phyloP scores from a whole-genome alignment of 1,140 invertebrate species.

The Coenobita brevimanus region DNA sequence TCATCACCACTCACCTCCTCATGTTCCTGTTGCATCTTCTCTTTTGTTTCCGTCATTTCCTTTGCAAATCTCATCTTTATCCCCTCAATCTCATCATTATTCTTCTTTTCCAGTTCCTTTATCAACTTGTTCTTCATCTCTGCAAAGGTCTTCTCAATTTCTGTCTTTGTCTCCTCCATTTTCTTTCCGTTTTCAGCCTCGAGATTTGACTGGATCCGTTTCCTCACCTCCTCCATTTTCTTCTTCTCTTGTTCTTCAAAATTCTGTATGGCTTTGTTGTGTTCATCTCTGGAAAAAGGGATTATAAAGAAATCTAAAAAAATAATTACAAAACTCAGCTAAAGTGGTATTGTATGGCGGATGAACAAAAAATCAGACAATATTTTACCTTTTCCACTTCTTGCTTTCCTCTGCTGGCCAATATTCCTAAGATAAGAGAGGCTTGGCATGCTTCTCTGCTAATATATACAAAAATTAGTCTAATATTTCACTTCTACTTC shows the following conservation, averaged over 20 bases:
- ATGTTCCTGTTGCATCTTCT: conserved; percentile 43
- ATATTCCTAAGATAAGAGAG: too few species aligned
- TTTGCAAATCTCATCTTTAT: conserved; percentile 29
- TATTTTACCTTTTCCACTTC: too few species aligned
- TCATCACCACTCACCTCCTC: conserved; percentile 58
- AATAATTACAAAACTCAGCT: too few species aligned
- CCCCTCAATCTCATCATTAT: conserved; percentile 25
- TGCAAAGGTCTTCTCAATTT: conserved; percentile 4
- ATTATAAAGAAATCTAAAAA: not conserved
- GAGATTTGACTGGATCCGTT: conserved; percentile 21
- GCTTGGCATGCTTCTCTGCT: too few species aligned
- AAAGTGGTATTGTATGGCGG: too few species aligned
- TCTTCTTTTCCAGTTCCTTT: conserved; percentile 17
- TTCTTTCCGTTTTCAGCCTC: conserved; percentile 21
- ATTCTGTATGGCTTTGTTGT: conserved; percentile 20
- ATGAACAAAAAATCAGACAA: too few species aligned
- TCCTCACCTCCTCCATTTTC: conserved; percentile 11
- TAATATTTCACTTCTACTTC: too few species aligned
- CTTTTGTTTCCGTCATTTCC: conserved; percentile 46
- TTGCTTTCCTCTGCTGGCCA: too few species aligned
- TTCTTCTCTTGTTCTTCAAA: conserved; percentile 40
- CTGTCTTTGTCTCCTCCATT: not conserved
- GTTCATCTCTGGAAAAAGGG: conserved; percentile 30
- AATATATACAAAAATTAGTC: too few species aligned
- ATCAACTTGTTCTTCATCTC: conserved; percentile 33